Percentiles rank a stretch among this genome's conserved stretches.
These are phyloP conservation scores for Arenicola marina DNA, from an alignment of 2,888 invertebrate species.

Conservation along the genomic window DNA sequence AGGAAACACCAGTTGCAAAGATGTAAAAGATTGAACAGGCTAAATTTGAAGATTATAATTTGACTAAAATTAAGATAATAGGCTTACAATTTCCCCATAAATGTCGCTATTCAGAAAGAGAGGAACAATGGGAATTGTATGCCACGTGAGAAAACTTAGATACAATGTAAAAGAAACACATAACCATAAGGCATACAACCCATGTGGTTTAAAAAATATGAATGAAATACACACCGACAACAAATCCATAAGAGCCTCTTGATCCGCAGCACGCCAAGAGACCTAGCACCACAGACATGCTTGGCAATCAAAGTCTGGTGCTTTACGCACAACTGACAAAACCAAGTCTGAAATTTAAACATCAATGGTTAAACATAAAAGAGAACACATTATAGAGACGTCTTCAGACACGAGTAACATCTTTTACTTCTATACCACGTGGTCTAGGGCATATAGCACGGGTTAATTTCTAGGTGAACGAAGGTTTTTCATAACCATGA, in stretches of 20 bases:
- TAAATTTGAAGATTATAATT: too few species aligned
- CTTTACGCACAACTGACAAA: constrained; percentile 1
- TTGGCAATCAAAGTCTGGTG: neutral
- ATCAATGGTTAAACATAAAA: too few species aligned
- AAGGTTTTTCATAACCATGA: neutral
- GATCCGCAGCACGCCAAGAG: neutral
- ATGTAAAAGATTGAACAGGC: too few species aligned
- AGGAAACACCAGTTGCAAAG: too few species aligned
- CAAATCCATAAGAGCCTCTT: neutral
- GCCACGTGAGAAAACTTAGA: too few species aligned
- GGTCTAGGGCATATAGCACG: neutral
- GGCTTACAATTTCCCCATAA: too few species aligned
- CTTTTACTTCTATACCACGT: neutral
- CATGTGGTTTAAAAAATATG: neutral
- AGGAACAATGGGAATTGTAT: too few species aligned
- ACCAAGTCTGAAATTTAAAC: constrained; percentile 2
- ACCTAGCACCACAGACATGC: neutral
- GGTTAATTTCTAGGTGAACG: neutral
- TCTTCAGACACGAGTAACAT: too few species aligned
- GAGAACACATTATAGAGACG: too few species aligned
- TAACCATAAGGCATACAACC: neutral
- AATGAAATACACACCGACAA: neutral
- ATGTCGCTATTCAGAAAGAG: too few species aligned
- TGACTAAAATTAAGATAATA: too few species aligned
- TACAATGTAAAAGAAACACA: neutral